Base-by-base conservation (phyloP, 2,888 invertebrate species). In the Tipula vernalis region DNA sequence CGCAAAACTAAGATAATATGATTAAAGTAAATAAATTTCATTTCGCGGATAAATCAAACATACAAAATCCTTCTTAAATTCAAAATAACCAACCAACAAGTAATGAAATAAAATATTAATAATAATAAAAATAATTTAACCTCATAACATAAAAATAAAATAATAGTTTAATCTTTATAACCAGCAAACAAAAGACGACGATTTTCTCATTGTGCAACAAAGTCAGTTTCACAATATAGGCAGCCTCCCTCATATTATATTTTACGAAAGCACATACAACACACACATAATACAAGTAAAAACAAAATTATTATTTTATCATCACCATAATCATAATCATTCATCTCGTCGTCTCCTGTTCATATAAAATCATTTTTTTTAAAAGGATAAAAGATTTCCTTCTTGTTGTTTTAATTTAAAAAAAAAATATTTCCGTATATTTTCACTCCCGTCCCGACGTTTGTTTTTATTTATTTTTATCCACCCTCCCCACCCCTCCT, bases 331-430 rank as follows among this genome's bases (percentile, higher is more conserved):
- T 71, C 71, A 28, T 71, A 71, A 71, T 71, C 71, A 71, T 28
- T 71, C 71, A 71, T 71, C 71, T 71, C 71, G 28, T 71, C 71
- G 71, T 71, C 71, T 71, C 71, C 71, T 71, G 71, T 71, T 71
- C 71, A 28, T 51, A 51, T 28, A 57, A 57, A 57, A 57, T 44
- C 15, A 57, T 15, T 57, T 2, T 18, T 2, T 57, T 57, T 10
- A 71, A 71, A 71, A 71, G 71, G 71, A 71, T 71, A 71, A 71
- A 71, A 71, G 71, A 71, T 71, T 71, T 71, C 71, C 71, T 71
- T 71, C 71, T 71, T 71, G 71, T 71, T 71, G 71, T 71, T 71
- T 71, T 28, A 71, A 71, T 71, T 71, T 71, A 71, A 71, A 51
- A 51, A 44, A 44, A 51, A 71, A 28, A 71, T 71, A 57, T 57